A percentile compares a stretch with the other conserved stretches of the same genome.
phyloP scores from a whole-genome alignment of 2,797 vertebrate genomes.

The Ctenopoma kingsleyae region DNA sequence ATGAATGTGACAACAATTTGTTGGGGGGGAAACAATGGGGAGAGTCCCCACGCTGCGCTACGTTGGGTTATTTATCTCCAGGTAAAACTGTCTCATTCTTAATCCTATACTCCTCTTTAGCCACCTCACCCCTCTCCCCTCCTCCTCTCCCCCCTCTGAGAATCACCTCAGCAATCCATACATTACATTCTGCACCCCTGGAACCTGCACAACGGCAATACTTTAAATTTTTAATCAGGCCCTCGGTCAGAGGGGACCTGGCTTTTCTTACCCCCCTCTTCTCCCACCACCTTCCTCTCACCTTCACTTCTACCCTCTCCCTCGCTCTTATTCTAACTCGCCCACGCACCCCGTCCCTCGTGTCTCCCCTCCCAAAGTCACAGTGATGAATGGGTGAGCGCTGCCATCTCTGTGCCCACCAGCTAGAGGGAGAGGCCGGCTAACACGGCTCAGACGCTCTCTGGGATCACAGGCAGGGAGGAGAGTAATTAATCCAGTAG shows the following conservation, averaged over 20 bases:
- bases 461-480: constrained; percentile 78
- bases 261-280: constrained; percentile 43
- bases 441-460: constrained; percentile 78
- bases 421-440: constrained; percentile 78
- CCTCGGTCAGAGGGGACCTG: constrained; percentile 62
- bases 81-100: constrained; percentile 55
- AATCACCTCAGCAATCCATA: constrained; percentile 48
- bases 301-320: constrained; percentile 68
- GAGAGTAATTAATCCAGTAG: constrained; percentile 87
- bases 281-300: constrained; percentile 68
- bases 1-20: constrained; percentile 39
- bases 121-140: constrained; percentile 6
- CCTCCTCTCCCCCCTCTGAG: constrained; percentile 28
- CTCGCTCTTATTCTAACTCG: constrained; percentile 26
- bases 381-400: constrained; percentile 85
- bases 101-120: constrained; percentile 40
- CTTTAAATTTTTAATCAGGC: constrained; percentile 80
- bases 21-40: constrained; percentile 53
- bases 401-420: constrained; percentile 82
- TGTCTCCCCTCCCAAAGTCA: constrained; percentile 74
- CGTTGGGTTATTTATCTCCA: constrained; percentile 67
- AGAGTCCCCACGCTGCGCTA: constrained; percentile 25
- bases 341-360: constrained; percentile 50
- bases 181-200: constrained; percentile 51
- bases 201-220: constrained; percentile 56